phyloP scores from a whole-genome alignment of 2,888 invertebrate species.

The Linnaemya vulpina region DNA sequence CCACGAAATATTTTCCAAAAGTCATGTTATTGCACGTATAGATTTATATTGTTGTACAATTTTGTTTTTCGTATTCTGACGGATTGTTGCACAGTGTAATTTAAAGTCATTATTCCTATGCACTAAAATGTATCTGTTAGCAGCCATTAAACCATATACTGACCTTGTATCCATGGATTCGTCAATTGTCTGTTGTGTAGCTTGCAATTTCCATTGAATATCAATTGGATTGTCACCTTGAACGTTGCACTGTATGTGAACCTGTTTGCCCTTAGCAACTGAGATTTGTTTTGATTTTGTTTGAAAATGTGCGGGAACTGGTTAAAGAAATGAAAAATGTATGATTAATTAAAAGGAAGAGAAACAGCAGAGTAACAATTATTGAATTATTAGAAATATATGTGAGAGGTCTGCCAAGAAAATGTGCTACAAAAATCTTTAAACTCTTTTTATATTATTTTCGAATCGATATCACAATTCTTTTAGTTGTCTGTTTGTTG shows the following conservation, averaged over 20 bases:
- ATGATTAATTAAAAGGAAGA: neutral
- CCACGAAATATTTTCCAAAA: too few relatives aligned
- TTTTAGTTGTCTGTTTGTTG: too few relatives aligned
- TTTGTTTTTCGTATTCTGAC: too few relatives aligned
- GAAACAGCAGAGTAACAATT: too few relatives aligned
- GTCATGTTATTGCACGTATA: too few relatives aligned
- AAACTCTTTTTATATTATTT: too few relatives aligned
- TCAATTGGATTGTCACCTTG: constrained; percentile 94
- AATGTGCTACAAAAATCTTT: too few relatives aligned
- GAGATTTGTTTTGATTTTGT: constrained; percentile 92
- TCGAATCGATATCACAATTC: too few relatives aligned
- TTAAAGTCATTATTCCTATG: neutral
- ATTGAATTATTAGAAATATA: too few relatives aligned
- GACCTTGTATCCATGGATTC: constrained; percentile 89
- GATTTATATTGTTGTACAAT: too few relatives aligned
- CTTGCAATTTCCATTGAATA: constrained; percentile 90
- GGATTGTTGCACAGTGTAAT: neutral
- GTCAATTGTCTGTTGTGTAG: constrained; percentile 88
- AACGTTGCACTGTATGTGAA: constrained; percentile 93
- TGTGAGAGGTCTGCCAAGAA: too few relatives aligned
- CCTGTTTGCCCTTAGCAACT: constrained; percentile 91
- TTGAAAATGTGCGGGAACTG: constrained; percentile 92
- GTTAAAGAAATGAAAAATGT: neutral
- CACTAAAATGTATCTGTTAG: neutral
- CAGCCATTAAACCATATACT: constrained; percentile 33